phyloP scores from a whole-genome alignment of 2,888 invertebrate species.

The Pharmacophagus antenor region DNA sequence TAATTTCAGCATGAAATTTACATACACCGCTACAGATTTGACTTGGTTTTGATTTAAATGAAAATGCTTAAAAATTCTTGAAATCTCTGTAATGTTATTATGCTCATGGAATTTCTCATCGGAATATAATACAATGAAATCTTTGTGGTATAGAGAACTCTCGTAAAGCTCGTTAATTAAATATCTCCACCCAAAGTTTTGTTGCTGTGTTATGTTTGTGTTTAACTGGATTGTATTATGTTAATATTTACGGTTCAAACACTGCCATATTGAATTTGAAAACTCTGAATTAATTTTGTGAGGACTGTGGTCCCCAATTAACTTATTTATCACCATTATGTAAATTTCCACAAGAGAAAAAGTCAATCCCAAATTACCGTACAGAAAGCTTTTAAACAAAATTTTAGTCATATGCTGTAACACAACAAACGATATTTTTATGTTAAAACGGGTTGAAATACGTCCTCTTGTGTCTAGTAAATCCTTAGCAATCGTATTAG shows the following conservation, averaged over 20 bases:
- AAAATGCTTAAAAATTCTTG: conserved; percentile 12
- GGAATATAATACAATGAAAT: conserved; percentile 29
- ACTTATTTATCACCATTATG: no score
- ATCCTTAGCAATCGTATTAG: not conserved
- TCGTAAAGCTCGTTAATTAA: conserved; percentile 29
- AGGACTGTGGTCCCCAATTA: not conserved
- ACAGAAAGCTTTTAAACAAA: no score
- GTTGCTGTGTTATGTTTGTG: conserved; percentile 23
- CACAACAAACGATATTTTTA: no score
- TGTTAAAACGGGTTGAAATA: not conserved
- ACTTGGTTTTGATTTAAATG: not conserved
- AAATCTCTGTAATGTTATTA: conserved; percentile 17
- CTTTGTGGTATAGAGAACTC: conserved; percentile 24
- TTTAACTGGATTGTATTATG: conserved; percentile 17
- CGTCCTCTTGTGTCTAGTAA: not conserved
- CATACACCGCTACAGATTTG: not conserved
- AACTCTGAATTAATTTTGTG: not conserved
- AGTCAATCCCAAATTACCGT: no score
- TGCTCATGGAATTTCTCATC: conserved; percentile 26
- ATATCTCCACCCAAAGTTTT: conserved; percentile 27
- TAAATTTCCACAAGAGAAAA: no score
- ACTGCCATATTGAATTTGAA: not conserved
- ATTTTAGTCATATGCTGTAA: no score
- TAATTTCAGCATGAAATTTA: not conserved
- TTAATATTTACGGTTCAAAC: conserved; percentile 16